Conservation (phyloP, 2,797 vertebrate genomes). For the Manis pentadactyla region DNA sequence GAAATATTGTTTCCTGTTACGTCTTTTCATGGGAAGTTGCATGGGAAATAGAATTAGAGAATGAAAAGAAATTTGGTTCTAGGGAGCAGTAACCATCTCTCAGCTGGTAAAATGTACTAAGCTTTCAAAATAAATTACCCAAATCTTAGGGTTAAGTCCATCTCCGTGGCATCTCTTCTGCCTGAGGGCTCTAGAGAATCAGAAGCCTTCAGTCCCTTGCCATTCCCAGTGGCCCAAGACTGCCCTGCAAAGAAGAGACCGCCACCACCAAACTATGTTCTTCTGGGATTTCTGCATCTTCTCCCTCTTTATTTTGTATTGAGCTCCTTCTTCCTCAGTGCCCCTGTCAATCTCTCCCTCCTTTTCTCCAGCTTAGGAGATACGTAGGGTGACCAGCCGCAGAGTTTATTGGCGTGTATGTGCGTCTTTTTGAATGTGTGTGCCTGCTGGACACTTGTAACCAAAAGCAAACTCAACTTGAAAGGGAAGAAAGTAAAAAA, state of each 20-base stretch:
- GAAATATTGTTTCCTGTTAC: not conserved
- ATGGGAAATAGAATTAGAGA: conserved; percentile 53
- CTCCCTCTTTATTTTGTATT: not conserved
- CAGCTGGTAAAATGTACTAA: not conserved
- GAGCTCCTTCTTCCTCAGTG: not conserved
- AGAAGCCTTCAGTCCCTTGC: not conserved
- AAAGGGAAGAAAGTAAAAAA: not conserved
- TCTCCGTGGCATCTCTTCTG: not conserved
- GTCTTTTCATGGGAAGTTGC: conserved; percentile 38
- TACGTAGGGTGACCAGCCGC: not conserved
- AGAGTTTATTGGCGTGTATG: not conserved
- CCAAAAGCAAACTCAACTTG: conserved; percentile 2
- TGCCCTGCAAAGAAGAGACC: not conserved
- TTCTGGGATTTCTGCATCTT: not conserved
- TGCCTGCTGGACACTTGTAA: not conserved
- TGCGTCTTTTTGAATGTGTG: not conserved
- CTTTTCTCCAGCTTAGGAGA: not conserved
- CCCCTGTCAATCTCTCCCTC: too few species aligned
- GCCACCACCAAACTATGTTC: not conserved
- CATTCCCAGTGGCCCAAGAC: not conserved
- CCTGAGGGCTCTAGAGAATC: not conserved
- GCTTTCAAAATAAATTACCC: conserved; percentile 56
- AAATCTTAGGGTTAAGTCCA: not conserved
- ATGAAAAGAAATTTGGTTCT: conserved; percentile 55
- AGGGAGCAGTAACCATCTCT: conserved; percentile 12